A percentile compares a stretch with the other conserved stretches of the same genome.
These are phyloP conservation scores for Triops longicaudatus DNA, from an alignment of 1,140 invertebrate species.

Conservation along the genomic window DNA sequence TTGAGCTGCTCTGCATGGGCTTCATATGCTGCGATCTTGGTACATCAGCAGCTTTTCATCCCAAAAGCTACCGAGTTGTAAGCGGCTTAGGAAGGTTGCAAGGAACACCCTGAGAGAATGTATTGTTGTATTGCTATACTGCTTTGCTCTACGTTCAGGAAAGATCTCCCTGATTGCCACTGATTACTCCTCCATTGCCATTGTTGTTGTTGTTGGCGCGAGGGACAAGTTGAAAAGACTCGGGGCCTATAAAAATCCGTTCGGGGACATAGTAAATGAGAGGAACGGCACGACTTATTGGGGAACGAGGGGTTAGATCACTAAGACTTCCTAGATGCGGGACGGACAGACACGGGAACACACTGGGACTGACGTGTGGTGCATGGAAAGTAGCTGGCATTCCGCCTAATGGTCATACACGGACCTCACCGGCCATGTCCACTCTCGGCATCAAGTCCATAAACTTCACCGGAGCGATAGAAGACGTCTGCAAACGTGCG, in stretches of 20 bases:
- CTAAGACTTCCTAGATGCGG: background rate
- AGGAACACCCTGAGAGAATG: background rate
- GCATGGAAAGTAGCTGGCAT: conserved; percentile 3
- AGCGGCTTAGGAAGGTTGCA: background rate
- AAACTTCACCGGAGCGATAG: background rate
- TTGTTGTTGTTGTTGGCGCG: conserved; percentile 1
- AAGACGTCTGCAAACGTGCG: conserved; percentile 7
- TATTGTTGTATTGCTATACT: background rate
- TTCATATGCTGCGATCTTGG: background rate
- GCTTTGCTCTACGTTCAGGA: background rate
- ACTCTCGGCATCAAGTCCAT: conserved; percentile 6
- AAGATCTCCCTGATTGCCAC: background rate
- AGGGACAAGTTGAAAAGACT: background rate
- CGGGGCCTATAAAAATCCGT: background rate
- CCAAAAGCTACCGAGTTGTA: background rate
- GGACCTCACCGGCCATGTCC: conserved; percentile 13
- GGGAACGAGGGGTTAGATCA: conserved; percentile 14
- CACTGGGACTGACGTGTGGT: conserved; percentile 13
- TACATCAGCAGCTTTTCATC: conserved; percentile 6
- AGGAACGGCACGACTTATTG: background rate
- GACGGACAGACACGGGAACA: conserved; percentile 10
- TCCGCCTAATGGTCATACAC: conserved; percentile 11
- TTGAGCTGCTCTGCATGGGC: background rate
- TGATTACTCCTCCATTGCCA: conserved; percentile 14
- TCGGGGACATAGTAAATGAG: background rate